Conservation (phyloP, 2,888 invertebrate genomes). For the Torymus auratus region DNA sequence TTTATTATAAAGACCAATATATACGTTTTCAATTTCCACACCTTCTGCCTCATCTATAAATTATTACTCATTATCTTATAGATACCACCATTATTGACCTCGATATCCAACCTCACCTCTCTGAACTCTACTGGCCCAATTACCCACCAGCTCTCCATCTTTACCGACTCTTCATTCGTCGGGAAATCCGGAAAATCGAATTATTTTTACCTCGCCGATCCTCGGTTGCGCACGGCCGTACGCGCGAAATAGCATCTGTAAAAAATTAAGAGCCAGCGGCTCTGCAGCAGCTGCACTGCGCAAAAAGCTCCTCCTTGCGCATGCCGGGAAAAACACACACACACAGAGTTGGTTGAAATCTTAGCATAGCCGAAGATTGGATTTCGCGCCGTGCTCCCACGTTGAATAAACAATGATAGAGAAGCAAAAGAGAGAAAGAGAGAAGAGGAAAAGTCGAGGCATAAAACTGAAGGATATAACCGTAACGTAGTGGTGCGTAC, state of each 20-base stretch:
- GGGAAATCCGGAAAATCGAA: conserved; percentile 18
- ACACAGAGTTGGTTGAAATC: conserved; percentile 7
- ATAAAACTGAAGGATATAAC: conserved; percentile 48
- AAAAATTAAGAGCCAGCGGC: conserved; percentile 33
- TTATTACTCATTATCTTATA: no score
- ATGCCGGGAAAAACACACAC: neutral
- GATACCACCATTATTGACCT: no score
- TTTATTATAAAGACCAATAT: no score
- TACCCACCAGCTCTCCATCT: no score
- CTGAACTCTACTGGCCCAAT: no score
- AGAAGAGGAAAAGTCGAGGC: neutral
- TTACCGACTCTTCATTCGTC: neutral
- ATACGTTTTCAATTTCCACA: no score
- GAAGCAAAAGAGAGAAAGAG: neutral
- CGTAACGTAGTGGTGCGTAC: conserved; percentile 8
- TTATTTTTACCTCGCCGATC: conserved; percentile 17
- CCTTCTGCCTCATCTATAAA: no score
- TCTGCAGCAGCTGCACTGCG: no score
- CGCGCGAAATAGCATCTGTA: conserved; percentile 3
- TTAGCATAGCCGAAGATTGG: conserved; percentile 37
- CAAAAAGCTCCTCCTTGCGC: no score
- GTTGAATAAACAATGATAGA: conserved; percentile 42
- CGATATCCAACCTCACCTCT: no score
- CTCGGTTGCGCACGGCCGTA: no score
- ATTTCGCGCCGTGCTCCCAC: conserved; percentile 29